Evolutionary conservation across 2,888 invertebrate species (phyloP).

Genomic region (Euspilapteryx auroguttella): DNA sequence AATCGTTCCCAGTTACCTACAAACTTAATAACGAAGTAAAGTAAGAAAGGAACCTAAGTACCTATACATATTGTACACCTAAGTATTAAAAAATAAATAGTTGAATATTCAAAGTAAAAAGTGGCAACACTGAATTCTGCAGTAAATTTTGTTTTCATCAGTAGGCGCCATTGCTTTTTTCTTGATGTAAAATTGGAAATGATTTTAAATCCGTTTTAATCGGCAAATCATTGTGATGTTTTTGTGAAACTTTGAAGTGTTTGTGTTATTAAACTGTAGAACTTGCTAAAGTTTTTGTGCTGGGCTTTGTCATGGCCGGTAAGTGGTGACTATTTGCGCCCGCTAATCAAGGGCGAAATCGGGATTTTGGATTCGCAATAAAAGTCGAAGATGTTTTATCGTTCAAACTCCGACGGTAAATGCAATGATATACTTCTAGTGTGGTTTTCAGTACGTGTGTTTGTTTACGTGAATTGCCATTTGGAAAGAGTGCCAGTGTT

Average conservation of each 20-base stretch:
- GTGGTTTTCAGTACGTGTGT: slow-evolving; percentile 52
- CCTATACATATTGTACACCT: too few relatives aligned
- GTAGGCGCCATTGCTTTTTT: slow-evolving; percentile 60
- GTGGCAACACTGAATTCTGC: slow-evolving; percentile 43
- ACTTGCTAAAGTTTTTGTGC: slow-evolving; percentile 58
- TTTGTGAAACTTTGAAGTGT: slow-evolving; percentile 53
- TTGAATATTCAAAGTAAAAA: slow-evolving; percentile 9
- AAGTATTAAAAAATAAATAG: not conserved
- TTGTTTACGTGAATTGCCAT: slow-evolving; percentile 38
- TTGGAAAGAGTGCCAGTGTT: slow-evolving; percentile 45
- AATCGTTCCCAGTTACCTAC: too few relatives aligned
- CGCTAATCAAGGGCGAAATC: slow-evolving; percentile 60
- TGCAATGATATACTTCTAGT: slow-evolving; percentile 58
- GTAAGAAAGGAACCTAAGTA: too few relatives aligned
- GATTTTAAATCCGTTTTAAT: slow-evolving; percentile 59
- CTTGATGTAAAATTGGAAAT: slow-evolving; percentile 60
- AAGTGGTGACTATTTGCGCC: slow-evolving; percentile 67
- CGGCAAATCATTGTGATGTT: slow-evolving; percentile 60
- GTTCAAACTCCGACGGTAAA: slow-evolving; percentile 63
- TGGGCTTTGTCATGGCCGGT: slow-evolving; percentile 79
- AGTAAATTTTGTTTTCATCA: slow-evolving; percentile 54
- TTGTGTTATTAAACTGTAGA: slow-evolving; percentile 55
- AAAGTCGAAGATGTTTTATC: slow-evolving; percentile 61
- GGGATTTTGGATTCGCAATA: slow-evolving; percentile 56
- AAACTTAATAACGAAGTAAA: too few relatives aligned